Evolutionary conservation across 2,888 invertebrate genomes (phyloP), one percentile per base, ranked within the genome.

Genomic region (Spatulosminthurus flaviceps): DNA sequence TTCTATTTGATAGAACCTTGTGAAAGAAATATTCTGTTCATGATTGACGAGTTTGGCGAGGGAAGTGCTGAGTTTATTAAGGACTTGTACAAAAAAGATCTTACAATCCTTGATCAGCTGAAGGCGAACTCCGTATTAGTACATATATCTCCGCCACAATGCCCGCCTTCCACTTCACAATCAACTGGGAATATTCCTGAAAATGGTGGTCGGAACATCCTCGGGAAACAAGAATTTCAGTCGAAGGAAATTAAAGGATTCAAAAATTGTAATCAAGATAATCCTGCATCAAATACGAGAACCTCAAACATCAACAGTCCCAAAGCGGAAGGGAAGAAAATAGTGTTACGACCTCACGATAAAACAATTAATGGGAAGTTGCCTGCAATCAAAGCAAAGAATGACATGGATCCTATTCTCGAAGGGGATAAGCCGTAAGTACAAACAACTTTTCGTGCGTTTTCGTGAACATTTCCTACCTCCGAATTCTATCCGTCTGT

Each of bases 111-210:
- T 51, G 51, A 51, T 81, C 88, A 91, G 34, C 90, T 91, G 83
- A 94, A 95, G 89, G 95, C 95, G 0, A 94, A 95, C 87, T 93
- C 93, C 84, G 92, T 95, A 83, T 89, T 95, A 81, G 91, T 94
- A 4, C 91, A 92, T n/a, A 41, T 70, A 13, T 19, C 70, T 0
- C 42, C 34, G 9, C 70, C 70, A 11, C 41, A 41, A 9, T n/a
- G n/a, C n/a, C n/a, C 34, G 34, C 5, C 4, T 34, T 4, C 4
- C 4, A 34, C 34, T 9, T 34, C 34, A 7, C 34, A 34, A 34
- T 7, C 34, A 34, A 4, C 34, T 9, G 34, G 34, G 5, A 34
- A 9, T 34, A 34, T 7, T 9, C 34, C 34, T 9, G 34, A 34
- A 34, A n/a, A n/a, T n/a, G n/a, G n/a, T n/a, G n/a, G n/a, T n/a